A percentile compares a stretch with the other conserved stretches of the same genome.
These are phyloP conservation scores for Polietes domitor DNA, from an alignment of 2,888 invertebrate genomes.

Conservation along the genomic window DNA sequence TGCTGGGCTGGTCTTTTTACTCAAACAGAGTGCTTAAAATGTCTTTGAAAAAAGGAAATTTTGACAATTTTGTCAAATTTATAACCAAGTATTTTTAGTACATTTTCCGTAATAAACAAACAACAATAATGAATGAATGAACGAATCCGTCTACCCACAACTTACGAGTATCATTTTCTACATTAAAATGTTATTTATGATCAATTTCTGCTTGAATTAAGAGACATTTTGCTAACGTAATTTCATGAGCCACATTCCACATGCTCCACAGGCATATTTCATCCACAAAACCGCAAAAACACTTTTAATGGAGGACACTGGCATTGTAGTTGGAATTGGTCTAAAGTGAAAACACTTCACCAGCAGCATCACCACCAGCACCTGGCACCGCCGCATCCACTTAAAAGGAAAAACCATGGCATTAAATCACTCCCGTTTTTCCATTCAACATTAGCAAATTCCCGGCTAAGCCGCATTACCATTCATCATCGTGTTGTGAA, in stretches of 20 bases:
- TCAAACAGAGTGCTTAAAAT: too few species aligned
- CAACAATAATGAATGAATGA: too few species aligned
- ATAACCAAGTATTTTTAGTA: too few species aligned
- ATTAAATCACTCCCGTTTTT: slow-evolving; percentile 8
- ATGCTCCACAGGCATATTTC: too few species aligned
- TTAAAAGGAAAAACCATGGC: background rate
- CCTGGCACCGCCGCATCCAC: background rate
- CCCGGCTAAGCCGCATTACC: slow-evolving; percentile 4
- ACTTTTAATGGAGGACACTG: background rate
- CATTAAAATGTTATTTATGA: slow-evolving; percentile 48
- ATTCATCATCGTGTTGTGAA: slow-evolving; percentile 11
- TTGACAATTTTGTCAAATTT: too few species aligned
- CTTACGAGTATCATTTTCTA: background rate
- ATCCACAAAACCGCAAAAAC: background rate
- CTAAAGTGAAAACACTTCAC: background rate
- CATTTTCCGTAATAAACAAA: too few species aligned
- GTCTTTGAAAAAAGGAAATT: too few species aligned
- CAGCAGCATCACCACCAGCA: too few species aligned
- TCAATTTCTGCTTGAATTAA: background rate
- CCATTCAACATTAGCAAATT: background rate
- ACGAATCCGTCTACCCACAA: too few species aligned
- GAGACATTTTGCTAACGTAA: too few species aligned
- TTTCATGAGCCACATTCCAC: too few species aligned
- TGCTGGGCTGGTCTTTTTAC: too few species aligned
- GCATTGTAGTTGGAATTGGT: background rate